Conservation (phyloP, 2,888 invertebrate genomes). For the Watsonalla cultraria region DNA sequence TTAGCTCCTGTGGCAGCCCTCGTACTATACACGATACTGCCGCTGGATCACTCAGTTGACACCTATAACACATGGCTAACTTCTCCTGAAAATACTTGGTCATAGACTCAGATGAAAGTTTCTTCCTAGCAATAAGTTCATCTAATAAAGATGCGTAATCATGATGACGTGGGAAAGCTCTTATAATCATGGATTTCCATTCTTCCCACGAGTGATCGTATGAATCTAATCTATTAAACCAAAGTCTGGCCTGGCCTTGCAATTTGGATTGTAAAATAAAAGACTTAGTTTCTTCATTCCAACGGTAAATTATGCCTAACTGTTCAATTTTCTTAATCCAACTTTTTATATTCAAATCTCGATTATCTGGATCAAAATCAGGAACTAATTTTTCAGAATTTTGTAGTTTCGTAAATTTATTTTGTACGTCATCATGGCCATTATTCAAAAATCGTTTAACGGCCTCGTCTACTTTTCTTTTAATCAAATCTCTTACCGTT, state of each 20-base stretch:
- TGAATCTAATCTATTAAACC: constrained; percentile 21
- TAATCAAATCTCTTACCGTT: too few relatives aligned
- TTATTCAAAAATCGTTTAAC: too few relatives aligned
- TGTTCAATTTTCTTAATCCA: too few relatives aligned
- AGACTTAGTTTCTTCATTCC: constrained; percentile 18
- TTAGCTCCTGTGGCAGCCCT: constrained; percentile 18
- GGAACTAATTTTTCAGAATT: too few relatives aligned
- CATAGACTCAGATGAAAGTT: constrained; percentile 5
- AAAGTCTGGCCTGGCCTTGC: constrained; percentile 22
- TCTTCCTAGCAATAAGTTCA: constrained; percentile 20
- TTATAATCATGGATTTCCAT: constrained; percentile 22
- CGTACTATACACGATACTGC: constrained; percentile 24
- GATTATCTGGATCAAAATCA: too few relatives aligned
- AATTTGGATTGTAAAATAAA: constrained; percentile 21
- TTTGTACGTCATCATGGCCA: too few relatives aligned
- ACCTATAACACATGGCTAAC: constrained; percentile 24
- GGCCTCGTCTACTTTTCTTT: too few relatives aligned
- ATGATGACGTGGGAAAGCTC: constrained; percentile 22
- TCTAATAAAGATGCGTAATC: constrained; percentile 20
- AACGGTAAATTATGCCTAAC: constrained; percentile 1
- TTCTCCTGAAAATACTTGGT: constrained; percentile 29
- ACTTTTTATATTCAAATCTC: too few relatives aligned
- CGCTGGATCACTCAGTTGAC: constrained; percentile 19
- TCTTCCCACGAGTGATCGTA: constrained; percentile 24
- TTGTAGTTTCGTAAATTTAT: too few relatives aligned